Evolutionary conservation across 2,113 vertebrate genomes (phyloP).

Genomic region (Mustelus asterias): DNA sequence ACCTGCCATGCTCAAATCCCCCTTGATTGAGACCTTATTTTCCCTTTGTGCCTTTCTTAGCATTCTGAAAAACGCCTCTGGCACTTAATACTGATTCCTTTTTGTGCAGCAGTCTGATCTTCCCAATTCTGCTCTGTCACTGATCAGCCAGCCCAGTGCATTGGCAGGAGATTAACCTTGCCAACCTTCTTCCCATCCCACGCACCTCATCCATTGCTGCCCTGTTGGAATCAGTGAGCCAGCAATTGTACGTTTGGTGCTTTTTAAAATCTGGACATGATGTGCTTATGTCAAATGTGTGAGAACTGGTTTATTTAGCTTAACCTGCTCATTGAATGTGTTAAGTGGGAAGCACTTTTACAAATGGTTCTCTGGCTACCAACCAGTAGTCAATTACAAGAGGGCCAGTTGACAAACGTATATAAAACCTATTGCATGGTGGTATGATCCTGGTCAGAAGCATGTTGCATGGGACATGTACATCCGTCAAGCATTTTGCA

Average conservation of each 20-base stretch:
- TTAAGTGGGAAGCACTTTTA: neutral
- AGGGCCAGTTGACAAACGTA: neutral
- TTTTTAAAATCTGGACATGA: too few species aligned
- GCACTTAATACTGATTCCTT: neutral
- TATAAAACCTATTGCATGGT: neutral
- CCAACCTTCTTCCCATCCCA: too few species aligned
- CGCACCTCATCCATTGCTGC: too few species aligned
- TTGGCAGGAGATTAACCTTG: neutral
- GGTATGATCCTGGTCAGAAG: neutral
- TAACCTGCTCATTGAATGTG: too few species aligned
- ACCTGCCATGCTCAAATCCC: neutral
- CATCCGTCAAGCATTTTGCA: neutral
- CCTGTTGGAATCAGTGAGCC: too few species aligned
- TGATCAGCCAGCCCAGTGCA: neutral
- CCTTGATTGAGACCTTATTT: neutral
- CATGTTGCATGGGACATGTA: too few species aligned
- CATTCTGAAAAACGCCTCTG: neutral
- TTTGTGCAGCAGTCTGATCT: neutral
- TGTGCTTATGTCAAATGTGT: too few species aligned
- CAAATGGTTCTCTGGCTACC: neutral
- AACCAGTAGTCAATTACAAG: neutral
- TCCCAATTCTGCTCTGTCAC: neutral
- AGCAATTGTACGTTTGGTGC: too few species aligned
- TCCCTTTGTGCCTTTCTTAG: neutral
- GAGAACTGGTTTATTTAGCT: too few species aligned